These are phyloP conservation scores for Sebastes nivosus DNA, from an alignment of 2,797 vertebrate species.

Conservation along the genomic window DNA sequence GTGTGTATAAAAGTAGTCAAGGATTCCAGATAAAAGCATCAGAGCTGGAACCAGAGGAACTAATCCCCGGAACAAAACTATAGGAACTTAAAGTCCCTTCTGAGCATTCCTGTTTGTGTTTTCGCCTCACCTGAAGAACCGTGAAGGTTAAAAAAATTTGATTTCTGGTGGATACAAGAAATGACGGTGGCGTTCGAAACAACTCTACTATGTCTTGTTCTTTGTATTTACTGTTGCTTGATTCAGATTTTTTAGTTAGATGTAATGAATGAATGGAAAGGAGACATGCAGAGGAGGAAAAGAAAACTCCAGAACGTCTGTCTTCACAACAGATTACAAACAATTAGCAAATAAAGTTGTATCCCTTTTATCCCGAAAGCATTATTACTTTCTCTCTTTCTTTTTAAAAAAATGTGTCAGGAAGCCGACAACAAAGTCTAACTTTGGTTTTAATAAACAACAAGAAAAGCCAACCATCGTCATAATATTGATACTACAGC, in stretches of 20 bases:
- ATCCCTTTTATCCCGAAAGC: fast-evolving
- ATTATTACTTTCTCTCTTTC: background rate
- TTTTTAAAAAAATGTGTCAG: background rate
- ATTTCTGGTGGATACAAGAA: background rate
- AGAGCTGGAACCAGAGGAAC: too few relatives aligned
- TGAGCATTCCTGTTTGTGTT: background rate
- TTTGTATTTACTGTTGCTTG: background rate
- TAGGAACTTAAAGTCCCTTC: too few relatives aligned
- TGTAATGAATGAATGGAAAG: background rate
- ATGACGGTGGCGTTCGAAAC: background rate
- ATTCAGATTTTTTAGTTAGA: background rate
- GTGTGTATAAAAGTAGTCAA: too few relatives aligned
- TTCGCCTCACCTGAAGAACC: background rate
- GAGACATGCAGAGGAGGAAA: background rate
- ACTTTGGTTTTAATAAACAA: background rate
- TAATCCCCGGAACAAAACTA: too few relatives aligned
- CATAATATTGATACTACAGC: background rate
- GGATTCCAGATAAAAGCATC: too few relatives aligned
- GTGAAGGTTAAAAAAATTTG: background rate
- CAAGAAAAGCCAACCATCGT: background rate
- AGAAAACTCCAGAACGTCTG: background rate
- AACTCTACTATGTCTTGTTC: background rate
- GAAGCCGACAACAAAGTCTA: background rate
- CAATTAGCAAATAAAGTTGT: background rate
- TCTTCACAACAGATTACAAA: background rate